These are phyloP conservation scores for Calcarius lapponicus DNA, from an alignment of 2,797 vertebrate genomes.

Conservation along the genomic window DNA sequence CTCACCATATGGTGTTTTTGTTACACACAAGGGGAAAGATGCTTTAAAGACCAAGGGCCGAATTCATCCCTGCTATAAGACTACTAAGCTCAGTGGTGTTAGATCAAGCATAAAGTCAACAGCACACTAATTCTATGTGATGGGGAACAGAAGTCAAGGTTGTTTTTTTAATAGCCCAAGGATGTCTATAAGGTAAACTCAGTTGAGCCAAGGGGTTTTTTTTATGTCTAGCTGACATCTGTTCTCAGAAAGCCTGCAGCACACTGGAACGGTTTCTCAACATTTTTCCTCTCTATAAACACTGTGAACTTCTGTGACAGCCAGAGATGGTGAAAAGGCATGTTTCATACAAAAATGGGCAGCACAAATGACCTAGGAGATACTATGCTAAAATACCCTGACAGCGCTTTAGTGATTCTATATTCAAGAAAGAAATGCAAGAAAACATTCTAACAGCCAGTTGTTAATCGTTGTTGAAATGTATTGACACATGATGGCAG, in stretches of 20 bases:
- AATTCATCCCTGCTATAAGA: constrained; percentile 1
- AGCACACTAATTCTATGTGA: constrained; percentile 31
- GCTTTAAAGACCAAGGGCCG: constrained; percentile 21
- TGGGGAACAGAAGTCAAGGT: constrained; percentile 11
- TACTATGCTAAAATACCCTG: not conserved
- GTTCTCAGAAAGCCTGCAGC: constrained; percentile 53
- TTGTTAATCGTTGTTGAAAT: not conserved
- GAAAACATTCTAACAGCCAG: not conserved
- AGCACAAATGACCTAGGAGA: not conserved
- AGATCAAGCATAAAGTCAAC: constrained; percentile 42
- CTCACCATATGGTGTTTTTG: constrained; percentile 67
- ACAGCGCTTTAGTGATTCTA: not conserved
- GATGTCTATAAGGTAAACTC: constrained; percentile 41
- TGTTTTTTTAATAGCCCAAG: constrained; percentile 36
- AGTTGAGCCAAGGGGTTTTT: constrained; percentile 33
- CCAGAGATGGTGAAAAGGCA: not conserved
- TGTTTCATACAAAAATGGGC: not conserved
- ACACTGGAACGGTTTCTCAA: not conserved
- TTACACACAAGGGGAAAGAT: constrained; percentile 39
- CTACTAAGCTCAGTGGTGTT: constrained; percentile 3
- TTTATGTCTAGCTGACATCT: constrained; percentile 52
- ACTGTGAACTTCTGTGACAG: not conserved
- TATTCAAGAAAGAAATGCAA: not conserved
- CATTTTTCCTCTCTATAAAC: not conserved
- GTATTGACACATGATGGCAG: not conserved